A percentile compares a stretch with the other conserved stretches of the same genome.
These are phyloP conservation scores for Rugalucina vietnamica DNA, from an alignment of 2,888 invertebrate genomes.

Conservation along the genomic window DNA sequence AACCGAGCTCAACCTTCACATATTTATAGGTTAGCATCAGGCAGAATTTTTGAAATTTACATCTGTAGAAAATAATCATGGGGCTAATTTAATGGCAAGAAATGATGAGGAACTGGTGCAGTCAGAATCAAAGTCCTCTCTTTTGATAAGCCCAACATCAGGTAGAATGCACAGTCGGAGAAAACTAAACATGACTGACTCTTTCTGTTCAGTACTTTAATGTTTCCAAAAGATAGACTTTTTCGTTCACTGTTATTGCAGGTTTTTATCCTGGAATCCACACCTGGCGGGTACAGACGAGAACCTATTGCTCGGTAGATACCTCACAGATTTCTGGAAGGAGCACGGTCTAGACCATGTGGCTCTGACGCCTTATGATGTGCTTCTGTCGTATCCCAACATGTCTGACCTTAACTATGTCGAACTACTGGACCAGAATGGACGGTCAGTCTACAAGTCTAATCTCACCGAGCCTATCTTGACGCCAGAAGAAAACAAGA, in stretches of 20 bases:
- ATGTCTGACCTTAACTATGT: constrained; percentile 72
- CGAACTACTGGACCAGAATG: constrained; percentile 63
- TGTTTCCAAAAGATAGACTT: too few relatives aligned
- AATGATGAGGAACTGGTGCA: too few relatives aligned
- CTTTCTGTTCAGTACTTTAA: too few relatives aligned
- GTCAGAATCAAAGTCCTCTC: too few relatives aligned
- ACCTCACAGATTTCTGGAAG: constrained; percentile 72
- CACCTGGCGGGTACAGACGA: constrained; percentile 79
- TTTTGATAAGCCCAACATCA: too few relatives aligned
- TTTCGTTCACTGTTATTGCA: too few relatives aligned
- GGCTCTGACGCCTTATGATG: constrained; percentile 75
- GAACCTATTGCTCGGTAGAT: constrained; percentile 71
- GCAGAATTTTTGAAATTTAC: too few relatives aligned
- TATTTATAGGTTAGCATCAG: background rate
- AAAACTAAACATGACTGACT: too few relatives aligned
- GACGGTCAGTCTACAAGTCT: constrained; percentile 64
- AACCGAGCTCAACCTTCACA: background rate
- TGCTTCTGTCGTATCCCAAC: constrained; percentile 79
- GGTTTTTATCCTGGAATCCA: constrained; percentile 46
- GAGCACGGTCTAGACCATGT: constrained; percentile 75
- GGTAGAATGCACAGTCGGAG: too few relatives aligned
- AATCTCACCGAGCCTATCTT: constrained; percentile 70
- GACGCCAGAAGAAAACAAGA: constrained; percentile 74
- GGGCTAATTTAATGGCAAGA: too few relatives aligned
- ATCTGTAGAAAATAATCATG: too few relatives aligned